Conservation (phyloP, 2,888 invertebrate species). For the Cinara cedri region DNA sequence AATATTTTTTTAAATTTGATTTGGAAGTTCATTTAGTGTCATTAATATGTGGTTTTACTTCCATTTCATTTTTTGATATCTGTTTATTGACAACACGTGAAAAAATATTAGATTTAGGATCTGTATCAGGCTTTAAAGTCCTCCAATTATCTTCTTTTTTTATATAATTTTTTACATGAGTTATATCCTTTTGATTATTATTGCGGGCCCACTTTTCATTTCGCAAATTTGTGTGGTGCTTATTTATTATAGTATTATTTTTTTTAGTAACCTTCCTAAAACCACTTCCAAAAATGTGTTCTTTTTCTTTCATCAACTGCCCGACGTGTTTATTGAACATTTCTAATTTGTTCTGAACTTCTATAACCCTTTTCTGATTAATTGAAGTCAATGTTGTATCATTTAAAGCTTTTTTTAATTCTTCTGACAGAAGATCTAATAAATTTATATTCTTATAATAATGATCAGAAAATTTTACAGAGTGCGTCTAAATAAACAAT, state of each 20-base stretch:
- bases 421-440: background rate
- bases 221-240: background rate
- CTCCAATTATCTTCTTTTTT: slow-evolving; percentile 41
- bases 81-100: background rate
- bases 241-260: background rate
- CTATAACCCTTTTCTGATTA: background rate
- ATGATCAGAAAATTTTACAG: background rate
- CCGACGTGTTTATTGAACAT: background rate
- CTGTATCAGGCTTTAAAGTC: slow-evolving; percentile 28
- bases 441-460: background rate
- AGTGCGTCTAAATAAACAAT: slow-evolving; percentile 24
- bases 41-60: slow-evolving; percentile 1
- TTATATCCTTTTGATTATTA: background rate
- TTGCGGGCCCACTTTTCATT: slow-evolving; percentile 2
- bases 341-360: background rate
- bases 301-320: slow-evolving; percentile 13
- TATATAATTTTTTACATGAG: background rate
- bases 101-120: slow-evolving; percentile 8
- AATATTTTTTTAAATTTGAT: too few species aligned
- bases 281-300: background rate
- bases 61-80: background rate
- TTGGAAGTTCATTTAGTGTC: background rate
- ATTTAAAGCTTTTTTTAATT: background rate
- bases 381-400: background rate
- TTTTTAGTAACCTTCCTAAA: background rate